Evolutionary conservation across 2,797 vertebrate species (phyloP).

Genomic region (Chelonia mydas): DNA sequence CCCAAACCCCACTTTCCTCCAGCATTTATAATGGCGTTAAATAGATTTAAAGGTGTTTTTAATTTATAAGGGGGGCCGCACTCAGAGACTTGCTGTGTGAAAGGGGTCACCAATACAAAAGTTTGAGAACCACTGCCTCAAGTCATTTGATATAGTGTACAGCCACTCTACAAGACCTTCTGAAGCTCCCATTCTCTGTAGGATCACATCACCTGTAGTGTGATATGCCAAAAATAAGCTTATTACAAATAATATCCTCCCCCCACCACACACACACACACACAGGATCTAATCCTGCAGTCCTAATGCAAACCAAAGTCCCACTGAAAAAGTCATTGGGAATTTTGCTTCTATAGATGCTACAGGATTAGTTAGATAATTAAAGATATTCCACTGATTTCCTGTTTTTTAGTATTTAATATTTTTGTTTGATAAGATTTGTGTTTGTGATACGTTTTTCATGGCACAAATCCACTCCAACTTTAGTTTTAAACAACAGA

Average conservation of each 20-base stretch:
- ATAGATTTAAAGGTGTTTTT: too few relatives aligned
- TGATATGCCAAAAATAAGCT: neutral
- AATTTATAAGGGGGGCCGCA: too few relatives aligned
- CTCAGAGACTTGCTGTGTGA: too few relatives aligned
- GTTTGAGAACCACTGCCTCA: neutral
- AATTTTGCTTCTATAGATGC: neutral
- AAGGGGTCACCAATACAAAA: too few relatives aligned
- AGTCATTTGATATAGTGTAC: neutral
- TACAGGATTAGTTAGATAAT: neutral
- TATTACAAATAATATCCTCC: neutral
- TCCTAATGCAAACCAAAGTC: neutral
- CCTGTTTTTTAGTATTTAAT: neutral
- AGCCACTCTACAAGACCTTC: neutral
- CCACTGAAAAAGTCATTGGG: neutral
- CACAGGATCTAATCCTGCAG: neutral
- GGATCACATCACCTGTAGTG: neutral
- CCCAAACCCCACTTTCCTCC: too few relatives aligned
- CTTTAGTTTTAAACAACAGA: slow-evolving; percentile 59
- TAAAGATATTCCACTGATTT: neutral
- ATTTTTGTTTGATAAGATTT: neutral
- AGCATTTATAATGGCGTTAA: too few relatives aligned
- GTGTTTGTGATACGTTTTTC: neutral
- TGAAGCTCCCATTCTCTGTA: neutral
- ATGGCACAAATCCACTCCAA: slow-evolving; percentile 38
- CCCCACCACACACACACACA: neutral